Conservation (phyloP, 2,797 vertebrate genomes). For the Falco rusticolus region DNA sequence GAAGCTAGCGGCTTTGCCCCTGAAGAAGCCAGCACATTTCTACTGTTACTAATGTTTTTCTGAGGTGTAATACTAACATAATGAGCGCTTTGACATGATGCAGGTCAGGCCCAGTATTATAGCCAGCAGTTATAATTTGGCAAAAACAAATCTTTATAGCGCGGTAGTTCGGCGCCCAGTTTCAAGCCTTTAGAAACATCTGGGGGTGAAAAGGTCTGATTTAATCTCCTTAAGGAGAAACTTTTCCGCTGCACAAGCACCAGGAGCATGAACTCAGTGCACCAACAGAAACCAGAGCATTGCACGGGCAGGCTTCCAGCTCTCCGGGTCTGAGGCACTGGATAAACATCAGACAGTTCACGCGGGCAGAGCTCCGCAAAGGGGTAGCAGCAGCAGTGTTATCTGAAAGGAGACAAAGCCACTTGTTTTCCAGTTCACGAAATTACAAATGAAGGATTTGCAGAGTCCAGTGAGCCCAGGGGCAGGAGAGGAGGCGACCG, state of each 20-base stretch:
- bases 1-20: neutral
- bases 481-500: neutral
- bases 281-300: accelerated
- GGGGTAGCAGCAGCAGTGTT: neutral
- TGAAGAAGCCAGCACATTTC: neutral
- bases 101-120: neutral
- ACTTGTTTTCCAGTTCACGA: neutral
- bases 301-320: neutral
- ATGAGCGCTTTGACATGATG: neutral
- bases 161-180: accelerated
- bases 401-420: neutral
- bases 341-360: neutral
- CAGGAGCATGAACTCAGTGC: accelerated
- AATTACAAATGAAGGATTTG: neutral
- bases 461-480: neutral
- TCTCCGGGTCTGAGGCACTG: neutral
- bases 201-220: neutral
- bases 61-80: neutral
- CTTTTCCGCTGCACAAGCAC: neutral
- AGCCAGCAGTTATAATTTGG: neutral
- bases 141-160: neutral
- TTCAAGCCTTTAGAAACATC: neutral
- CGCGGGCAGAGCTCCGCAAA: neutral
- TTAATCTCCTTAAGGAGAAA: neutral
- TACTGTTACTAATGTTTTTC: neutral